These are phyloP conservation scores for Chymomyza procnemis DNA, from an alignment of 2,888 invertebrate genomes.

Conservation along the genomic window DNA sequence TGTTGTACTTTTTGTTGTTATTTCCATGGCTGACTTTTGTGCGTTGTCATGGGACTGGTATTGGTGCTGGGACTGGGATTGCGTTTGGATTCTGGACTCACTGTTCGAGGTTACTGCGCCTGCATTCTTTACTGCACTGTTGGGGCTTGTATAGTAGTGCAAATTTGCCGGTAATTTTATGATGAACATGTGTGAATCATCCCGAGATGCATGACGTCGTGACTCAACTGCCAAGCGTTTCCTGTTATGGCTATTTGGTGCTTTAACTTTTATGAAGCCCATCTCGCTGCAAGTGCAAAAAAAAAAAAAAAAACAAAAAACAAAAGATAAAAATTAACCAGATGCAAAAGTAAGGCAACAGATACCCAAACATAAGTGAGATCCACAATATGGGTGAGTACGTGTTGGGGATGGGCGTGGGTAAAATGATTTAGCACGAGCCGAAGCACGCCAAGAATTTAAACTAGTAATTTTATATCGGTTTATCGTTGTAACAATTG, in stretches of 20 bases:
- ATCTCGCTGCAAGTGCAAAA: slow-evolving; percentile 80
- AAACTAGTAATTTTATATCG: neutral
- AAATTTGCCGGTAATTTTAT: slow-evolving; percentile 92
- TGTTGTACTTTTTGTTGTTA: slow-evolving; percentile 23
- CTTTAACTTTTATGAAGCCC: slow-evolving; percentile 85
- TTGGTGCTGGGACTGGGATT: slow-evolving; percentile 21
- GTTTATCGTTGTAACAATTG: neutral
- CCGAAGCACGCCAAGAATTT: neutral
- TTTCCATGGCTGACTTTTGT: slow-evolving; percentile 29
- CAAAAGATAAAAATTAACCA: neutral
- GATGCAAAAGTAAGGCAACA: neutral
- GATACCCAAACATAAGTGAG: slow-evolving; percentile 80
- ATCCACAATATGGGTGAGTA: slow-evolving; percentile 39
- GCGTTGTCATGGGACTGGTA: slow-evolving; percentile 40
- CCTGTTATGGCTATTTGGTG: slow-evolving; percentile 88
- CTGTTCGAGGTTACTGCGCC: slow-evolving; percentile 20
- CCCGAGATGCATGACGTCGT: slow-evolving; percentile 83
- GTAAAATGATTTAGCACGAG: neutral
- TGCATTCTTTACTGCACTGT: slow-evolving; percentile 46
- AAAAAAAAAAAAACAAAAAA: neutral
- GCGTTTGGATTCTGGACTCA: slow-evolving; percentile 25
- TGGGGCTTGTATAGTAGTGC: slow-evolving; percentile 87
- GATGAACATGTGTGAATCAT: slow-evolving; percentile 91
- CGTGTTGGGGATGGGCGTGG: neutral
- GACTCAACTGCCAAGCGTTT: slow-evolving; percentile 89